These are phyloP conservation scores for Pseudococcus longispinus DNA, from an alignment of 2,888 invertebrate species.

Conservation along the genomic window DNA sequence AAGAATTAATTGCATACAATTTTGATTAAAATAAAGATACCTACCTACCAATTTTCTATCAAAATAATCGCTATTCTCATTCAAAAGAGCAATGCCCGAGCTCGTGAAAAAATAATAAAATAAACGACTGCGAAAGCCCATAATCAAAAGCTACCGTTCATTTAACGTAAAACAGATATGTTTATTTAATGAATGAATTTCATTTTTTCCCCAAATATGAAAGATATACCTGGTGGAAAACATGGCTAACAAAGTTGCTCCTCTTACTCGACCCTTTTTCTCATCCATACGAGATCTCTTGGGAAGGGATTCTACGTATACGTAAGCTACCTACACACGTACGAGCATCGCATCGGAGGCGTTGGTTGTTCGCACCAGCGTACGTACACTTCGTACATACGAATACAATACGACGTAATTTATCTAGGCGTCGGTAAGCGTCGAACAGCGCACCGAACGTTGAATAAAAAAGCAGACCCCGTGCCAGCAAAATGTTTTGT, in stretches of 20 bases:
- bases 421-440: background rate
- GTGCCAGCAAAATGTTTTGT: constrained; percentile 11
- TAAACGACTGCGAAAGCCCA: too few relatives aligned
- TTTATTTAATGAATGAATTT: background rate
- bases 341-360: background rate
- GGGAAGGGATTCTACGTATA: background rate
- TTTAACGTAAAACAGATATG: background rate
- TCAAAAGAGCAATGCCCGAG: too few relatives aligned
- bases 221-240: background rate
- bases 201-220: background rate
- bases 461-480: constrained; percentile 2
- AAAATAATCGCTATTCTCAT: too few relatives aligned
- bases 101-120: too few relatives aligned
- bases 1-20: too few relatives aligned
- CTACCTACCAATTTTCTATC: too few relatives aligned
- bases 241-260: background rate
- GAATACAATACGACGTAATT: background rate
- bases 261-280: constrained; percentile 13
- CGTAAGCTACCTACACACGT: background rate
- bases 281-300: background rate
- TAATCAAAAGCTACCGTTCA: background rate
- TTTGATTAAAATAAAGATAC: too few relatives aligned
- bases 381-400: background rate
- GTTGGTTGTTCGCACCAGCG: background rate
- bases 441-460: background rate